Evolutionary conservation across 2,113 vertebrate species (phyloP), one percentile per base, ranked within the genome.

Genomic region (Polyodon spathula): DNA sequence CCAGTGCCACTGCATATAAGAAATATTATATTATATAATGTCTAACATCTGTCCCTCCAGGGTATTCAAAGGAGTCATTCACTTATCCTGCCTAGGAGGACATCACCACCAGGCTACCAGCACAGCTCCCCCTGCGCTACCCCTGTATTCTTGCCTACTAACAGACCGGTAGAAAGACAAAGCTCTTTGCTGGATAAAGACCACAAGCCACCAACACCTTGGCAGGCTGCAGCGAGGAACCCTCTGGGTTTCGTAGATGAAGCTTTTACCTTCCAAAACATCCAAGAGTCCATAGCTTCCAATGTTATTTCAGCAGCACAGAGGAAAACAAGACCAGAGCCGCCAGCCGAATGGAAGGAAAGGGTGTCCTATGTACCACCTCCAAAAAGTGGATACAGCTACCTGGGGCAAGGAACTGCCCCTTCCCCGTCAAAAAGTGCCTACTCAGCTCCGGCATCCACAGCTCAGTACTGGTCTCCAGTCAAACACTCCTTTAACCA

Each of bases 211-310:
- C 80, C 75, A 4, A 89, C 88, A 4, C 96, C 95, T 43, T 96
- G 95, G 95, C 91, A 97, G 78, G 93, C 94, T 1, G 94, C 93
- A 0, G 83, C 92, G 10, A 86, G 81, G 37, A 91, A 93, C 63
- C 91, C 95, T 14, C 74, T 93, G 10, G 94, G 94, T 37, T 79
- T 95, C 2, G 90, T 93, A 64, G 94, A 97, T 68, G 95, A 94
- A 60, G 93, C 92, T 16, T 98, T 96, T 58, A 51, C 63, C 44
- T 77, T 81, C 61, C 88, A 88, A 64, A 84, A 64, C 66, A 85
- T 94, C 60, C 85, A 93, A 68, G 89, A 94, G 60, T 88, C 85
- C 58, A 77, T 97, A 1, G 88, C 80, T 60, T 83, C 86, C 14
- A 93, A 87, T 0, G 75, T 99, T 56, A 77, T 78, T n/a, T 86